Evolutionary conservation across 2,888 invertebrate species (phyloP).

Genomic region (Colletes collaris): DNA sequence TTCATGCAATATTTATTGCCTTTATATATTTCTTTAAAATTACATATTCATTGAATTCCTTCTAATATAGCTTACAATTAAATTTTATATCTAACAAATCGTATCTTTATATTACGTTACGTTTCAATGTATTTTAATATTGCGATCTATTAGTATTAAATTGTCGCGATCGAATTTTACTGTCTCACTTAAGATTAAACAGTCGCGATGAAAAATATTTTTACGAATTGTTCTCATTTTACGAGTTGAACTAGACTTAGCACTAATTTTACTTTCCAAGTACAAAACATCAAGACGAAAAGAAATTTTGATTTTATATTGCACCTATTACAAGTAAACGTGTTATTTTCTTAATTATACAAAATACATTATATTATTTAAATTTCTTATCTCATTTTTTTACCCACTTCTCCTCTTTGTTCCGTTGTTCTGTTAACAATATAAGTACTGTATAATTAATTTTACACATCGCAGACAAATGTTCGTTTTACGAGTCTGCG

Average conservation of each 20-base stretch:
- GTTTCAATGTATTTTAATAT: conserved; percentile 16
- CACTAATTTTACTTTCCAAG: conserved; percentile 28
- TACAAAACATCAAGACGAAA: conserved; percentile 33
- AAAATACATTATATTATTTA: conserved; percentile 28
- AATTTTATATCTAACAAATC: conserved; percentile 31
- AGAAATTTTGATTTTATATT: conserved; percentile 50
- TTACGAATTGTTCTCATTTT: conserved; percentile 17
- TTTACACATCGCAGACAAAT: conserved; percentile 22
- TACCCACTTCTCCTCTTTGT: conserved; percentile 18
- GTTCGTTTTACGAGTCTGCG: conserved; percentile 2
- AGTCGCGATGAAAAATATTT: conserved; percentile 24
- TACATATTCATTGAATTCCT: conserved; percentile 1
- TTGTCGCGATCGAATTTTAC: conserved; percentile 31
- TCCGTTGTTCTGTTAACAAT: conserved; percentile 32
- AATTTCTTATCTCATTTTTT: conserved; percentile 6
- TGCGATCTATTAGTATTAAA: conserved; percentile 27
- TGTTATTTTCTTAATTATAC: conserved; percentile 25
- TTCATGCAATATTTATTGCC: conserved; percentile 1
- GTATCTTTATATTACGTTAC: conserved; percentile 12
- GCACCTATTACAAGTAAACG: conserved; percentile 41
- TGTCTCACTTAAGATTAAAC: conserved; percentile 33
- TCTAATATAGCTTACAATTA: conserved; percentile 12
- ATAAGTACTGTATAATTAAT: conserved; percentile 45
- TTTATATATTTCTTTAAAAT: conserved; percentile 19
- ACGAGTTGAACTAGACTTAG: conserved; percentile 25